A percentile compares a stretch with the other conserved stretches of the same genome.
phyloP scores from a whole-genome alignment of 2,797 vertebrate species.

The Vespertilio murinus region DNA sequence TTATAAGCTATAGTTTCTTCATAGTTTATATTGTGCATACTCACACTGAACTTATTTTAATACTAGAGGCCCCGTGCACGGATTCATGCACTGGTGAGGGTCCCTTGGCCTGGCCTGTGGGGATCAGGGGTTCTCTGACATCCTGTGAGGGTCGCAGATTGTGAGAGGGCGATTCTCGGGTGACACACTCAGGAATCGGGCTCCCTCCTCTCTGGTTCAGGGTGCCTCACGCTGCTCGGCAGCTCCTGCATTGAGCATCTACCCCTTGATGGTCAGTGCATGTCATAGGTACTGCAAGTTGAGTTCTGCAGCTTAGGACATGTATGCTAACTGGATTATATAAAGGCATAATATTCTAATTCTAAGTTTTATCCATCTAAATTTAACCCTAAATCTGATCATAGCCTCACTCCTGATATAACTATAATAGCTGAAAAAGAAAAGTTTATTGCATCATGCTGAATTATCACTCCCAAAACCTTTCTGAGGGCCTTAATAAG shows the following conservation, averaged over 20 bases:
- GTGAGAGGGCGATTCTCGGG: no score
- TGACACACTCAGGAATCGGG: no score
- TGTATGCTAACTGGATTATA: not conserved
- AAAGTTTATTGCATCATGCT: not conserved
- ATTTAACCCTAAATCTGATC: not conserved
- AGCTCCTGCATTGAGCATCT: no score
- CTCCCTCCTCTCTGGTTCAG: no score
- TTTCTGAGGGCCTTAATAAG: not conserved
- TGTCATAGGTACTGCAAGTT: not conserved
- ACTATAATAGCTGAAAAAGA: not conserved
- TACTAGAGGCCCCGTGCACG: not conserved
- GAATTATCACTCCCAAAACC: not conserved
- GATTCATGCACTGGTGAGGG: no score
- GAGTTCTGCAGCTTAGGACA: not conserved
- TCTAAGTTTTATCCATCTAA: constrained; percentile 19
- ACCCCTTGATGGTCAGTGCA: no score
- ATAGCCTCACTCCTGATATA: not conserved
- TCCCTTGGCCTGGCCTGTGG: no score
- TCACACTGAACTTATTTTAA: not conserved
- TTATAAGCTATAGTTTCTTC: not conserved
- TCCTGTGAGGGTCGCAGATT: no score
- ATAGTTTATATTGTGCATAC: not conserved
- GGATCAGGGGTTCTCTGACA: no score
- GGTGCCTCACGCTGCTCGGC: no score
- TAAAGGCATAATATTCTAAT: not conserved